Conservation (phyloP, 2,797 vertebrate genomes). For the Prionace glauca region DNA sequence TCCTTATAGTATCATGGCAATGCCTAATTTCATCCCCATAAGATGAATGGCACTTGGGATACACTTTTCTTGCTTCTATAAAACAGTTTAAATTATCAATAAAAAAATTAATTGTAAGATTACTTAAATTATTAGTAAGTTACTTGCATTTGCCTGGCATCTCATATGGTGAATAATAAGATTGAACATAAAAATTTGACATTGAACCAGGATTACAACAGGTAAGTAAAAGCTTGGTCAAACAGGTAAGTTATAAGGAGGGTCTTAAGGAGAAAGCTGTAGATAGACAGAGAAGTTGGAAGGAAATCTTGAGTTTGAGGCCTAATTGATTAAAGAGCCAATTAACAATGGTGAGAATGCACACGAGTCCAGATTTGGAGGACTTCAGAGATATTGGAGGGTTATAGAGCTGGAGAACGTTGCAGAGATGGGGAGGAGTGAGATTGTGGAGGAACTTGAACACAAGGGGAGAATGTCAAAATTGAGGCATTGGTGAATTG, state of each 20-base stretch:
- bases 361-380: neutral
- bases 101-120: neutral
- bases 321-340: neutral
- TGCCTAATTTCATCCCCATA: too few species aligned
- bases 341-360: neutral
- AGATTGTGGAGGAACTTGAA: neutral
- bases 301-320: neutral
- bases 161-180: neutral
- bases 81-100: neutral
- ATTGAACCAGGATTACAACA: neutral
- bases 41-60: too few species aligned
- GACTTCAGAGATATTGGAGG: neutral
- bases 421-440: neutral
- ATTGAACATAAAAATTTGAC: neutral
- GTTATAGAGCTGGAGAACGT: neutral
- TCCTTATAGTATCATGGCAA: too few species aligned
- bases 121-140: neutral
- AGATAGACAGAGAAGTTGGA: neutral
- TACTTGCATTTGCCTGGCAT: neutral
- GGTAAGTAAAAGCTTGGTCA: neutral
- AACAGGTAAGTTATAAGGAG: neutral
- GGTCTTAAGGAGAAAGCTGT: neutral
- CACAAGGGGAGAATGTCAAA: neutral
- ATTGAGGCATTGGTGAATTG: neutral
- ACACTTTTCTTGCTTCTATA: neutral